Percentiles rank a stretch among this genome's conserved stretches.
Conservation (phyloP, 2,888 invertebrate species). For the Corythucha ciliata region DNA sequence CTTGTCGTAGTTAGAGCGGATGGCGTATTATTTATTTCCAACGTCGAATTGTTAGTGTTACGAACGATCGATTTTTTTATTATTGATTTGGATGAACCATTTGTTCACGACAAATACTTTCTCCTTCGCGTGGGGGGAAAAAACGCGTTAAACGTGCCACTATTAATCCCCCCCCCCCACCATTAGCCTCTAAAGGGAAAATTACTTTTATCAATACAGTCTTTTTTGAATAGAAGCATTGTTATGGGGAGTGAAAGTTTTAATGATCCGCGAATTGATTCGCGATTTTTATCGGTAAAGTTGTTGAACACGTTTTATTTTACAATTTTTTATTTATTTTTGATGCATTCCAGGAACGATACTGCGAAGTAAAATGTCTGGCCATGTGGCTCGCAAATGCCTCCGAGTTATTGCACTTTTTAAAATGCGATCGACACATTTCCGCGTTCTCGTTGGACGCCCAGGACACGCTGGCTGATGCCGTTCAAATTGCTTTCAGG, state of each 20-base stretch:
- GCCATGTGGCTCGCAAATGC: conserved; percentile 98
- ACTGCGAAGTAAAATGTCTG: conserved; percentile 73
- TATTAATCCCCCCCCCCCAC: no score
- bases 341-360: conserved; percentile 63
- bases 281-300: no score
- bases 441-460: conserved; percentile 85
- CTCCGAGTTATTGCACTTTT: conserved; percentile 89
- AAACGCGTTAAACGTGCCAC: no score
- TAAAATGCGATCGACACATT: conserved; percentile 90
- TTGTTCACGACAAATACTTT: no score
- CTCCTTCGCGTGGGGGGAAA: no score
- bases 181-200: no score
- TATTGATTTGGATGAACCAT: no score
- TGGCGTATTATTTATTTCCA: neutral
- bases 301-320: conserved; percentile 17
- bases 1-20: neutral
- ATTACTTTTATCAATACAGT: no score
- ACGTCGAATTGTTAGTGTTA: neutral
- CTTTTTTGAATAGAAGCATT: no score
- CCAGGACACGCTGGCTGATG: conserved; percentile 85
- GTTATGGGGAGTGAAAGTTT: no score
- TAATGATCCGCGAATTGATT: no score
- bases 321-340: no score
- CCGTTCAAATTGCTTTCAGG: conserved; percentile 84
- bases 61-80: neutral